Evolutionary conservation across 53 echinoderm and acorn worm genomes (phyloP).

Genomic region (Luidia sarsii): DNA sequence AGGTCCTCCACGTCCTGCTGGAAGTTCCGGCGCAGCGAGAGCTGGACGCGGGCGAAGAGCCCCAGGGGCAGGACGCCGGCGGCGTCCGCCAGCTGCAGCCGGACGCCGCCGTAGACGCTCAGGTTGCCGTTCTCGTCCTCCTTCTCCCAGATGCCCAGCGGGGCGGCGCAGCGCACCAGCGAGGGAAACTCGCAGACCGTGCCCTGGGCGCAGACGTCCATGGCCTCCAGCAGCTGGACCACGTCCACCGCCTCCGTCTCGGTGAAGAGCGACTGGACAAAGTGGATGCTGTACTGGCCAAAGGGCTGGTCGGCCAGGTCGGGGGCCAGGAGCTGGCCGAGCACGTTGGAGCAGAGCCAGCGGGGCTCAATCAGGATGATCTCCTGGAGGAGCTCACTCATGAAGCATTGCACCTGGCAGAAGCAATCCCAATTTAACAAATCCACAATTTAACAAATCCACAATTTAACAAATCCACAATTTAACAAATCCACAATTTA

Average conservation of each 20-base stretch:
- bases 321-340: constrained; percentile 78
- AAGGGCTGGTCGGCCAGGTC: constrained; percentile 82
- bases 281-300: constrained; percentile 97
- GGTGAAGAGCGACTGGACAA: constrained; percentile 87
- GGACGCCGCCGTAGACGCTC: constrained; percentile 87
- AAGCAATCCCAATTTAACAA: too few species aligned
- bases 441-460: too few species aligned
- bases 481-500: too few species aligned
- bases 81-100: constrained; percentile 83
- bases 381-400: constrained; percentile 90
- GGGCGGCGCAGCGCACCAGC: constrained; percentile 69
- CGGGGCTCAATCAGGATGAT: constrained; percentile 89
- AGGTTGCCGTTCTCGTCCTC: constrained; percentile 79
- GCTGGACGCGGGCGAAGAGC: constrained; percentile 85
- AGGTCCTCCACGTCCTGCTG: constrained; percentile 90
- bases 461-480: too few species aligned
- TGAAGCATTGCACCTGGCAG: constrained; percentile 99
- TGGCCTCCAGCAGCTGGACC: constrained; percentile 88
- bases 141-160: constrained; percentile 85
- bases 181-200: constrained; percentile 93
- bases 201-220: constrained; percentile 93
- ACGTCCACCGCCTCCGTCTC: constrained; percentile 80
- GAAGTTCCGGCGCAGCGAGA: constrained; percentile 85
- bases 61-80: constrained; percentile 70
- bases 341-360: constrained; percentile 82